Conservation (phyloP, 2,113 vertebrate genomes). For the Lophotis ruficrista region DNA sequence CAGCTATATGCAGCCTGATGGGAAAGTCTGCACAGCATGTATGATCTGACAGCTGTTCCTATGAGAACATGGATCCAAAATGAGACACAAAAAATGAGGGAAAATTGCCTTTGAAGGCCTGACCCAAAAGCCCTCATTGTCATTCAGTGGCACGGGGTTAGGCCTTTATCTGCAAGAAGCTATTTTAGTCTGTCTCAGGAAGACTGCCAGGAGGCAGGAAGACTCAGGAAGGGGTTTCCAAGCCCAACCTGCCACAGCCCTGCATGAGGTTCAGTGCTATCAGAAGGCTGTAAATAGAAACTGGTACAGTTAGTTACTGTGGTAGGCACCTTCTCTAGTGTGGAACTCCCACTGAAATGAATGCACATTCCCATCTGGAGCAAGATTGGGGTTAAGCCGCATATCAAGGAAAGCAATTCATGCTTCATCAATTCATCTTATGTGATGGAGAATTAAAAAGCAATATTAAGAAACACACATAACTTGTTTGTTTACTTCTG, state of each 20-base stretch:
- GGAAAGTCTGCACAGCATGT: not conserved
- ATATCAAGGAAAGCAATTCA: not conserved
- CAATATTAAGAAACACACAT: not conserved
- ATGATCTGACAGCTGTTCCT: not conserved
- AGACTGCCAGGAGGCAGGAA: not conserved
- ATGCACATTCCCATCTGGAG: not conserved
- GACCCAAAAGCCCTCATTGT: not conserved
- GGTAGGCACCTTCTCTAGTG: not conserved
- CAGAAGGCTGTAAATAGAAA: not conserved
- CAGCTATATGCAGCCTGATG: not conserved
- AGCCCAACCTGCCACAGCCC: not conserved
- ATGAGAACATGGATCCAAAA: not conserved
- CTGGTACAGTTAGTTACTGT: not conserved
- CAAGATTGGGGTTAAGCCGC: not conserved
- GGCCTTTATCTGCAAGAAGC: not conserved
- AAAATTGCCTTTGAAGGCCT: not conserved
- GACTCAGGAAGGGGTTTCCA: not conserved
- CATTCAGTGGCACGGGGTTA: not conserved
- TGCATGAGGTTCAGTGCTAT: not conserved
- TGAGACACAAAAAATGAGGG: not conserved
- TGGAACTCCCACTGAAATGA: not conserved
- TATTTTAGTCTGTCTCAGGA: conserved; percentile 26
- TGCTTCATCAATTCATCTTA: not conserved
- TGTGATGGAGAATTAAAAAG: not conserved
- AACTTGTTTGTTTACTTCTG: not conserved